These are phyloP conservation scores for Dunckerocampus dactyliophorus DNA, from an alignment of 2,113 vertebrate species.

Conservation along the genomic window DNA sequence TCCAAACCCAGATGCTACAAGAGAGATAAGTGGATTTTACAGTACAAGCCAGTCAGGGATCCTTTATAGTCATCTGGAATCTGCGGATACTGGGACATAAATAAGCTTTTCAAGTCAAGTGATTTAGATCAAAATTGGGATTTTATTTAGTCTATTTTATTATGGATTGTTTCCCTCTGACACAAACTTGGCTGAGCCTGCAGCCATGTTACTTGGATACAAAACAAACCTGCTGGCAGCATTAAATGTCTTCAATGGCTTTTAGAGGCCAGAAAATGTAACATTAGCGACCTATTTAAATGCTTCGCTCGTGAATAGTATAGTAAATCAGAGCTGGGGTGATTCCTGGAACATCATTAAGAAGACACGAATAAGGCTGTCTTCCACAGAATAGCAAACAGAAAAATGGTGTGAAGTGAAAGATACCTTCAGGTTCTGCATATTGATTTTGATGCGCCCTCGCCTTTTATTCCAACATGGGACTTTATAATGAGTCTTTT, in stretches of 20 bases:
- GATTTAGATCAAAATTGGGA: constrained; percentile 41
- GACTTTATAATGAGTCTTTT: constrained; percentile 52
- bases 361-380: constrained; percentile 23
- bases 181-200: constrained; percentile 60
- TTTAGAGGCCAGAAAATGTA: constrained; percentile 55
- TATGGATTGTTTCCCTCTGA: constrained; percentile 64
- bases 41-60: constrained; percentile 58
- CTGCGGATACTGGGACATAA: constrained; percentile 54
- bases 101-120: constrained; percentile 60
- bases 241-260: constrained; percentile 59
- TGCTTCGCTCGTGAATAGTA: constrained; percentile 51
- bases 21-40: constrained; percentile 68
- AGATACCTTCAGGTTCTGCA: constrained; percentile 41
- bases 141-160: constrained; percentile 48
- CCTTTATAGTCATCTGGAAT: constrained; percentile 54
- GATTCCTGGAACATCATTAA: constrained; percentile 38
- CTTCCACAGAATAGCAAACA: constrained; percentile 13
- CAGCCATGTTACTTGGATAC: constrained; percentile 52
- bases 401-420: constrained; percentile 11
- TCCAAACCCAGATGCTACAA: constrained; percentile 64
- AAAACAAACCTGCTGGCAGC: constrained; percentile 52
- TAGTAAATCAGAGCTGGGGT: constrained; percentile 51
- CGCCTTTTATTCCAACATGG: constrained; percentile 36
- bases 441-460: constrained; percentile 41
- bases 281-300: constrained; percentile 62